These are phyloP conservation scores for Arrhamphus sclerolepis DNA, from an alignment of 2,797 vertebrate species.

Conservation along the genomic window DNA sequence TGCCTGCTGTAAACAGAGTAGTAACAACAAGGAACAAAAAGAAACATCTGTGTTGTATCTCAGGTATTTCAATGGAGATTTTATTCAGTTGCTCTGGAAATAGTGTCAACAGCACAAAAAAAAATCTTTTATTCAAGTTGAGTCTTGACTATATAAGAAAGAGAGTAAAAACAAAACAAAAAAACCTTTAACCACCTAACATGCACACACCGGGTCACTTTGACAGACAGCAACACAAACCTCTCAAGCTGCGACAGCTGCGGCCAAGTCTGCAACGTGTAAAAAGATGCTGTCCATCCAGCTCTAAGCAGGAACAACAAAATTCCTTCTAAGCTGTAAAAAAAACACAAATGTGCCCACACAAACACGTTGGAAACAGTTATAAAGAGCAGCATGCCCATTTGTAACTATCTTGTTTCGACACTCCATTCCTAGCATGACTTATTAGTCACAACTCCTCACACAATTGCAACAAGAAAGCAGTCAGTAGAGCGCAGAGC, in stretches of 20 bases:
- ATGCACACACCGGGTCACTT: constrained; percentile 14
- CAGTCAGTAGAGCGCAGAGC: constrained; percentile 12
- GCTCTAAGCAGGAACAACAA: constrained; percentile 27
- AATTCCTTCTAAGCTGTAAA: constrained; percentile 14
- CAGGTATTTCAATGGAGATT: background rate
- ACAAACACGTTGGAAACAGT: background rate
- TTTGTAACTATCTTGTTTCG: constrained; percentile 15
- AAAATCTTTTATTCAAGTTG: no score
- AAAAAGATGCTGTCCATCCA: constrained; percentile 34
- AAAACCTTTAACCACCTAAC: background rate
- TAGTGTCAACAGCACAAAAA: no score
- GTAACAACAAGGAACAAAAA: no score
- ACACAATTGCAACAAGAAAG: constrained; percentile 22
- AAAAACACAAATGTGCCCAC: constrained; percentile 6
- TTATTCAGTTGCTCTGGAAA: background rate
- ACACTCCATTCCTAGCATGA: constrained; percentile 13
- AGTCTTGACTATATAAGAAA: no score
- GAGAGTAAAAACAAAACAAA: no score
- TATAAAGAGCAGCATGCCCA: background rate
- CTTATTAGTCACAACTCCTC: constrained; percentile 4
- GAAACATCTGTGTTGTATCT: background rate
- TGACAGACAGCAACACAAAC: constrained; percentile 50
- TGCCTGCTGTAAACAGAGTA: no score
- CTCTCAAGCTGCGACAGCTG: constrained; percentile 54
- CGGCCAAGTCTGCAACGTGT: constrained; percentile 37